These are phyloP conservation scores for Salvator merianae DNA, from an alignment of 2,113 vertebrate species.

Conservation along the genomic window DNA sequence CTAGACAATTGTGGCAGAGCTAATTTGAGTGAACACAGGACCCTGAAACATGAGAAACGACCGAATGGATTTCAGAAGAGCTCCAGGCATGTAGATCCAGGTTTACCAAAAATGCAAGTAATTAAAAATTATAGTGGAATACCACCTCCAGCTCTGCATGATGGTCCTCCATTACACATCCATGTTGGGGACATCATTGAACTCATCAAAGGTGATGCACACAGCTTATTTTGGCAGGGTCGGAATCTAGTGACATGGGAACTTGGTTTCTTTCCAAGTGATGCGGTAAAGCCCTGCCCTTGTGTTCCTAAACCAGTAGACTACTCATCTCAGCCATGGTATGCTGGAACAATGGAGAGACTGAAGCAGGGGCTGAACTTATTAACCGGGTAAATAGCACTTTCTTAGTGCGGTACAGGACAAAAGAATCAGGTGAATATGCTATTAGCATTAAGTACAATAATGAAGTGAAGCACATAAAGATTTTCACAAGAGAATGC, in stretches of 20 bases:
- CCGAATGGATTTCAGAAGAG: too few species aligned
- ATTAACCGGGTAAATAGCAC: constrained; percentile 94
- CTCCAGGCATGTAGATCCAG: too few species aligned
- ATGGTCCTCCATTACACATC: constrained; percentile 85
- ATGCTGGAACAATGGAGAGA: constrained; percentile 93
- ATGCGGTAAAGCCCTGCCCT: constrained; percentile 92
- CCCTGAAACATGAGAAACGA: too few species aligned
- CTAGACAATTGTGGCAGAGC: constrained; percentile 86
- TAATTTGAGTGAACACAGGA: constrained; percentile 83
- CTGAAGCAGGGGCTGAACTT: constrained; percentile 90
- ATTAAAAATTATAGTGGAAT: constrained; percentile 85
- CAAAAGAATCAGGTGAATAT: constrained; percentile 91
- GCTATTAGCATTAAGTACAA: constrained; percentile 99
- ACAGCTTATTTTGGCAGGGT: constrained; percentile 96
- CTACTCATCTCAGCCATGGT: constrained; percentile 93
- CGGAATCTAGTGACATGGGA: constrained; percentile 89
- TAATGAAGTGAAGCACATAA: constrained; percentile 99
- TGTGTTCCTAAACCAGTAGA: constrained; percentile 95
- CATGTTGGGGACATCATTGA: constrained; percentile 90
- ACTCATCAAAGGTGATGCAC: constrained; percentile 86
- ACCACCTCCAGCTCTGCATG: constrained; percentile 77
- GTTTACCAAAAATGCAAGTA: constrained; percentile 92
- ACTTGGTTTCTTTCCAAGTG: constrained; percentile 94
- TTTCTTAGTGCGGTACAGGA: constrained; percentile 93
- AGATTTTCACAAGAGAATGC: constrained; percentile 95